Percentiles rank a stretch among this genome's conserved stretches.
Conservation (phyloP, 2,797 vertebrate genomes). For the Sebastes oblongus region DNA sequence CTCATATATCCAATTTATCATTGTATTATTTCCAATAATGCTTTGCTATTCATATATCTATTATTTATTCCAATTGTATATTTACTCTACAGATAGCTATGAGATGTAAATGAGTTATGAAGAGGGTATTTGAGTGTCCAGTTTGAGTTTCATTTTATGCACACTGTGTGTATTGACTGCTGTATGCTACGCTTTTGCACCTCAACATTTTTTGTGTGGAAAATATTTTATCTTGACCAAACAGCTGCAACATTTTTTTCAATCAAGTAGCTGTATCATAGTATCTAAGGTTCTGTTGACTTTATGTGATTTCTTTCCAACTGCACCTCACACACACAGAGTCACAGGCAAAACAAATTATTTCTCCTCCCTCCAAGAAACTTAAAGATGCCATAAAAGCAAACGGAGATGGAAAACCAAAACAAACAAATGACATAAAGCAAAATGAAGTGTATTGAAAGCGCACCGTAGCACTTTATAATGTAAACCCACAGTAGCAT, state of each 20-base stretch:
- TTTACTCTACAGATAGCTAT: constrained; percentile 35
- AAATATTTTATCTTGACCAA: constrained; percentile 30
- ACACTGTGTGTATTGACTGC: not conserved
- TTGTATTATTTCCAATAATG: not conserved
- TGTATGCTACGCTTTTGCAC: not conserved
- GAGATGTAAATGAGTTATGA: not conserved
- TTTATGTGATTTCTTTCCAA: constrained; percentile 31
- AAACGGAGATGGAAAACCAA: constrained; percentile 21
- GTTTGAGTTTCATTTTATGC: not conserved
- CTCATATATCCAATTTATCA: not conserved
- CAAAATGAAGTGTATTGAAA: constrained; percentile 31
- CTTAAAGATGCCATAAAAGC: constrained; percentile 25
- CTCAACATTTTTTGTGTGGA: not conserved
- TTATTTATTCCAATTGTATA: not conserved
- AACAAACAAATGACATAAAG: constrained; percentile 32
- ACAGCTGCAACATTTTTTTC: constrained; percentile 35
- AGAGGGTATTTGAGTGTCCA: not conserved
- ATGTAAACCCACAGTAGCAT: constrained; percentile 17
- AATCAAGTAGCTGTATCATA: constrained; percentile 33
- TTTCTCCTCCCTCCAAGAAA: constrained; percentile 29
- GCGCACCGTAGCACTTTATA: constrained; percentile 18
- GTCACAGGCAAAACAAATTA: constrained; percentile 1
- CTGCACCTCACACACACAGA: not conserved
- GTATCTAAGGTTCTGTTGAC: constrained; percentile 36
- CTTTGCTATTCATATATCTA: not conserved